These are phyloP conservation scores for Melanerpes aurifrons DNA, from an alignment of 2,113 vertebrate species.

Conservation along the genomic window DNA sequence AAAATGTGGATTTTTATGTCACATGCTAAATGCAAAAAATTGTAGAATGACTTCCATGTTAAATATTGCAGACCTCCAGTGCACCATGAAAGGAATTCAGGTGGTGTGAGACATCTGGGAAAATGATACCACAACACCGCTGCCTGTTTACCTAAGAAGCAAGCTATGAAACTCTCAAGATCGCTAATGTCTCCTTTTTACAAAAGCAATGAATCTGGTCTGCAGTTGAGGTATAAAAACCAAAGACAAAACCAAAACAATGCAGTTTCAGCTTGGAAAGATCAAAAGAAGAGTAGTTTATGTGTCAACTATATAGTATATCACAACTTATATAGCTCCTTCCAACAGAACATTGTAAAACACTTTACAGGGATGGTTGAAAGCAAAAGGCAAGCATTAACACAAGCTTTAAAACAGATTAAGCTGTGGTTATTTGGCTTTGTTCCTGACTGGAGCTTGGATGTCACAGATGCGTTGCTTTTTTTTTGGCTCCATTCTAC, in stretches of 20 bases:
- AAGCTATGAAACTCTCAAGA: conserved; percentile 3
- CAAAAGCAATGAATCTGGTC: conserved; percentile 47
- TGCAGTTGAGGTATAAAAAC: neutral
- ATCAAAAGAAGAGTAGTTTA: conserved; percentile 2
- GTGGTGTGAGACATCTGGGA: neutral
- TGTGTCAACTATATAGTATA: neutral
- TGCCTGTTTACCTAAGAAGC: neutral
- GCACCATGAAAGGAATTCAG: conserved; percentile 34
- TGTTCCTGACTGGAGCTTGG: neutral
- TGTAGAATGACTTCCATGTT: conserved; percentile 27
- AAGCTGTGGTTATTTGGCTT: neutral
- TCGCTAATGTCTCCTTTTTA: conserved; percentile 14
- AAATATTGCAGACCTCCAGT: neutral
- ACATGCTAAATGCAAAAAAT: conserved; percentile 41
- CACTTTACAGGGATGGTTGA: neutral
- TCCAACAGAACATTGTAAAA: conserved; percentile 1
- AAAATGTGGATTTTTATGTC: conserved; percentile 69
- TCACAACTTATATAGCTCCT: neutral
- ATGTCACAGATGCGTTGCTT: neutral
- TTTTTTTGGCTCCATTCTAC: neutral
- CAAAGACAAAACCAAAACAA: neutral
- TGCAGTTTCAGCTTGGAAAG: neutral
- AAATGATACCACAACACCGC: neutral
- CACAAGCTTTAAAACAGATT: neutral
- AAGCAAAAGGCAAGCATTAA: neutral